A percentile compares a stretch with the other conserved stretches of the same genome.
Evolutionary conservation across 2,113 vertebrate species (phyloP).

Genomic region (Salminus brasiliensis): DNA sequence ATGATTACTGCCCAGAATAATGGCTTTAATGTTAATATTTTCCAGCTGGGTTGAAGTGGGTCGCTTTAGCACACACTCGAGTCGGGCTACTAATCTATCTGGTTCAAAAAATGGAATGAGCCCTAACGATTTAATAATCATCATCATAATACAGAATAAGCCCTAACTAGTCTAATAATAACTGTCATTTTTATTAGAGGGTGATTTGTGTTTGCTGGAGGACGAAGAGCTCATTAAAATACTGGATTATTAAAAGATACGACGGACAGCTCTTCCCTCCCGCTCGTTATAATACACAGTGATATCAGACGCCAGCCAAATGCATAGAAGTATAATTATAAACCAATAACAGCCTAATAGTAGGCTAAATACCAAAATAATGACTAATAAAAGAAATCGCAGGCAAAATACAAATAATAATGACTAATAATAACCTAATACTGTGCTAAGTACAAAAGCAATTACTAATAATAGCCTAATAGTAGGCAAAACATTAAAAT

Average conservation of each 20-base stretch:
- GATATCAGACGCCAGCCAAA: neutral
- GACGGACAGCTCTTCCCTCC: neutral
- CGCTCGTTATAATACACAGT: neutral
- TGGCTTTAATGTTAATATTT: constrained; percentile 25
- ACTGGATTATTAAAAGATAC: neutral
- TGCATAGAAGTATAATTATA: no score
- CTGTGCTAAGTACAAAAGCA: no score
- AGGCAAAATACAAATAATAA: no score
- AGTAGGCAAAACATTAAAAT: no score
- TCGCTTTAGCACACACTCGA: neutral
- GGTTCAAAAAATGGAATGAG: neutral
- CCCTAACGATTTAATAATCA: neutral
- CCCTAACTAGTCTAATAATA: neutral
- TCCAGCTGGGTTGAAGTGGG: neutral
- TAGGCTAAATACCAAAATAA: no score
- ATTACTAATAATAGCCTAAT: no score
- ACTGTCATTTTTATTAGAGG: neutral
- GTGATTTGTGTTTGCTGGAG: neutral
- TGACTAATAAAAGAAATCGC: no score
- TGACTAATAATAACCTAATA: no score
- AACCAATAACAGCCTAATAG: neutral
- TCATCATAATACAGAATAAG: no score
- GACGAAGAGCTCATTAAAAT: neutral
- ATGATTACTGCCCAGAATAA: neutral
- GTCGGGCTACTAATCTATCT: neutral